Evolutionary conservation across 2,797 vertebrate species (phyloP), one percentile per base, ranked within the genome.

Genomic region (Synaphobranchus kaupii): DNA sequence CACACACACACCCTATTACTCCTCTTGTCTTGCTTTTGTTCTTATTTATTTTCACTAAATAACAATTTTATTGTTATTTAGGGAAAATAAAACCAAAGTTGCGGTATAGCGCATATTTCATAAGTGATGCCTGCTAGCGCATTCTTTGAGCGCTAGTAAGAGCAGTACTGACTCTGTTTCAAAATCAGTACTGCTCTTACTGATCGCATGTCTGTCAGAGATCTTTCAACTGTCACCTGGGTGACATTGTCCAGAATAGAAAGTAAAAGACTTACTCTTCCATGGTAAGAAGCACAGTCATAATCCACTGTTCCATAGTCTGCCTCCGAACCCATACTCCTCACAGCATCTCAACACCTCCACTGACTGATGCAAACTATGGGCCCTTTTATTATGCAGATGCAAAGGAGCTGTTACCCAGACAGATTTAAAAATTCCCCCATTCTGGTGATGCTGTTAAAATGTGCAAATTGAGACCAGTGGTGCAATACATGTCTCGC

Each of bases 301-400:
- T 17, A 0, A 47, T 89, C 84, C 73, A 20, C 84, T 12, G 20
- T 63, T 76, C 44, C 76, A 22, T 9, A 17, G 6, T 50, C 66
- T 63, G 22, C 66, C 82, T 63, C 76, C 22, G 56, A 25, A 47
- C 31, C 78, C 28, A 85, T 50, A 82, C 48, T 63, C 34, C 78
- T 80, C 86, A 68, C 78, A 28, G 88, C 52, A 82, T 91, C 89
- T 92, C 85, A 87, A 89, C 71, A 85, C 90, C 48, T 71, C 44
- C 88, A 87, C 86, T 88, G 88, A 86, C 83, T 91, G 90, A 94
- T 94, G 94, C 93, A 94, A 94, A 94, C 87, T 87, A 90, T 83
- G 89, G 86, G 50, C 58, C 48, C 63, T 7, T 90, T 86, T 83
- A 88, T 86, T 90, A 86, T 73, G 86, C 85, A 86, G 87, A 94